Conservation (phyloP, 2,888 invertebrate genomes). For the Harmothoe impar region DNA sequence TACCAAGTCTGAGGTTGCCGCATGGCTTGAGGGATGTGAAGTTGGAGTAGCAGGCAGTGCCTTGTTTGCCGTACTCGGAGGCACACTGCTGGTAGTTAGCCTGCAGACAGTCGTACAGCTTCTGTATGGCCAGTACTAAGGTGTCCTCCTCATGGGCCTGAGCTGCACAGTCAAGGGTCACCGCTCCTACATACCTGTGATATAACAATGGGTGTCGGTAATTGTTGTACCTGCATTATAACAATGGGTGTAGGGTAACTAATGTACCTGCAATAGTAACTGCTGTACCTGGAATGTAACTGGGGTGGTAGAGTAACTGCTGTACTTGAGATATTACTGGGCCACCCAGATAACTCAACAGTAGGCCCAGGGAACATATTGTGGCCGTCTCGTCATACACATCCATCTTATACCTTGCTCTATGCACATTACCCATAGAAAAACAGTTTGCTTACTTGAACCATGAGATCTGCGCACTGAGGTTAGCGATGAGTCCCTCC, state of each 20-base stretch:
- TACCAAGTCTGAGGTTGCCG: constrained; percentile 62
- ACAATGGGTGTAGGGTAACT: background rate
- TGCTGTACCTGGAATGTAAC: no score
- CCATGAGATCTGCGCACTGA: constrained; percentile 64
- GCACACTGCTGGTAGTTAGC: constrained; percentile 61
- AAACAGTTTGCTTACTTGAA: constrained; percentile 54
- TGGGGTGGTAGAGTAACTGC: no score
- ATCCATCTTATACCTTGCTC: no score
- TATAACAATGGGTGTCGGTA: no score
- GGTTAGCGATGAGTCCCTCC: constrained; percentile 61
- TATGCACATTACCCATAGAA: background rate
- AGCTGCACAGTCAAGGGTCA: constrained; percentile 63
- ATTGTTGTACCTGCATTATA: background rate
- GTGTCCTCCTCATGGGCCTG: constrained; percentile 60
- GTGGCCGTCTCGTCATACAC: no score
- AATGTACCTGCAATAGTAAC: background rate
- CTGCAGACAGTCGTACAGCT: constrained; percentile 63
- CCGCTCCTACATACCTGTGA: constrained; percentile 57
- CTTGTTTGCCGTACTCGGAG: constrained; percentile 58
- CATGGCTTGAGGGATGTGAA: constrained; percentile 32
- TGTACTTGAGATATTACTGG: no score
- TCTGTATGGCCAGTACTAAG: constrained; percentile 65
- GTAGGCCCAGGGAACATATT: no score
- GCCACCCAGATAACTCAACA: no score
- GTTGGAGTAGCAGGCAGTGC: constrained; percentile 18